Evolutionary conservation across 1,140 invertebrate species (phyloP), one percentile per base, ranked within the genome.

Genomic region (Cylas formicarius): DNA sequence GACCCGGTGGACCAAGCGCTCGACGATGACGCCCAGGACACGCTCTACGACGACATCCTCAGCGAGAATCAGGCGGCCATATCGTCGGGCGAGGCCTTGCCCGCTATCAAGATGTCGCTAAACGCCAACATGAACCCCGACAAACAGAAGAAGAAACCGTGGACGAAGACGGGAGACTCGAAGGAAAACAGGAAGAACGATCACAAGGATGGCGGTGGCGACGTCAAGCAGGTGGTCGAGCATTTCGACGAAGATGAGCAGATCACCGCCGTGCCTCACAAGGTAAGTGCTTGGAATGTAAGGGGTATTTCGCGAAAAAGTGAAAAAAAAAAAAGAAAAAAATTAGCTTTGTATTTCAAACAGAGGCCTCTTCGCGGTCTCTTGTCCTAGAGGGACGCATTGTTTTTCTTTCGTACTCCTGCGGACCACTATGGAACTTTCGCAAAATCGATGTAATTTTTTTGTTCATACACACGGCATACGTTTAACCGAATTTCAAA

Each of bases 1-100:
- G 32, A 40, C 19, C 34, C 40, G 22, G 62, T 66, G n/a, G 67
- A 75, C 26, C 34, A 52, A 24, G 7, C 22, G 11, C 18, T 48
- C 4, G 36, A 19, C 19, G 47, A 48, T 7, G n/a, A n/a, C n/a
- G 21, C 16, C 19, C 39, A 45, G 34, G 67, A 72, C 23, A 68
- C 72, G 16, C 57, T 74, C 43, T 80, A 80, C 50, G 76, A 79
- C 44, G 78, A 81, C 51, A 75, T 80, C 10, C 72, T 78, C 34
- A 72, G 78, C 20, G 53, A 74, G 21, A 50, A 50, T 41, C 40
- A 38, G 4, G 47, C 44, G 11, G 35, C 44, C 3, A 32, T 46
- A 8, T 38, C 44, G 10, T 46, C 44, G 26, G 44, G 38, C 11
- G 45, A 48, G 31, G 26, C 41, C 11, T 11, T 34, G 17, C 48